Percentiles rank a stretch among this genome's conserved stretches.
Conservation (phyloP, 2,797 vertebrate genomes). For the Potorous gilbertii region DNA sequence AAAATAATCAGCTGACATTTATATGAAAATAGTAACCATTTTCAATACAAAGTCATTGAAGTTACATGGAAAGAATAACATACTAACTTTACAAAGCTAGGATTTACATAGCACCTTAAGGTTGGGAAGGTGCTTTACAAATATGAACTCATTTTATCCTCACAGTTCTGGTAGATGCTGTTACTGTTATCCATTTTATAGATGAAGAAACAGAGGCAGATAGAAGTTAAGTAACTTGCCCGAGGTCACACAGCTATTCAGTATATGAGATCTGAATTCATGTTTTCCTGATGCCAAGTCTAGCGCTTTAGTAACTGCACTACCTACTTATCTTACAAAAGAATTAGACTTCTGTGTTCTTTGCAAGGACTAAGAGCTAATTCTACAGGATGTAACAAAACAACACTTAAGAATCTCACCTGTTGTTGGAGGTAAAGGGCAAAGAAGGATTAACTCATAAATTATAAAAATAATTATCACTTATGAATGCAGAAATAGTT, state of each 20-base stretch:
- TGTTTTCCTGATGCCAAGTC: neutral
- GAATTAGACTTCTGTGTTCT: neutral
- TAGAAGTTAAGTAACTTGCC: neutral
- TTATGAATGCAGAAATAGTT: slow-evolving; percentile 46
- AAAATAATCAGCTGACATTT: neutral
- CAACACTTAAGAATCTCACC: slow-evolving; percentile 34
- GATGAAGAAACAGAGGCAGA: neutral
- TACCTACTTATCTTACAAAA: neutral
- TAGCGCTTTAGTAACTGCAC: neutral
- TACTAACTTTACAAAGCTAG: neutral
- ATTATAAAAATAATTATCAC: slow-evolving; percentile 55
- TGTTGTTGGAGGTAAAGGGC: slow-evolving; percentile 42
- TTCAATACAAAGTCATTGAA: neutral
- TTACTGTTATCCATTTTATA: neutral
- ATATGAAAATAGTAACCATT: neutral
- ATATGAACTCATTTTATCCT: neutral
- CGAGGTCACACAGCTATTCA: neutral
- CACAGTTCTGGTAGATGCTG: neutral
- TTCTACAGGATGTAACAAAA: neutral
- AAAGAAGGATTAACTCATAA: slow-evolving; percentile 19
- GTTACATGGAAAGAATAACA: neutral
- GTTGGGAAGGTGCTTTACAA: neutral
- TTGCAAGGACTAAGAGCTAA: slow-evolving; percentile 17
- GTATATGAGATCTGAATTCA: neutral
- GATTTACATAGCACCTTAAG: neutral